Conservation (phyloP, 2,797 vertebrate species). For the Epinephelus malabaricus region DNA sequence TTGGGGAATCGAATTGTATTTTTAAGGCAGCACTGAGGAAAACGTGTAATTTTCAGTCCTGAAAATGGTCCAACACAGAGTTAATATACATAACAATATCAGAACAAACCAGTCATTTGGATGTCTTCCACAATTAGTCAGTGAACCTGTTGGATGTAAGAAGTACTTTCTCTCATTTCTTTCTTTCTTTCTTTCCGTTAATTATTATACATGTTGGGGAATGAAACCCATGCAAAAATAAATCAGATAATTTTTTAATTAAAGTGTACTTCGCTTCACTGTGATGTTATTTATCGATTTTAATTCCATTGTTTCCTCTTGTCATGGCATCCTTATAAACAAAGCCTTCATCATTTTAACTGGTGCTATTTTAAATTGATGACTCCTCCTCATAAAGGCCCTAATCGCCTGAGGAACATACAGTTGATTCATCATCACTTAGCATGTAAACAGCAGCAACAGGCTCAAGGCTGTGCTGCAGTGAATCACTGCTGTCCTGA, state of each 20-base stretch:
- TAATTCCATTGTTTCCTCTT: conserved; percentile 26
- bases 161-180: too few species aligned
- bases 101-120: too few species aligned
- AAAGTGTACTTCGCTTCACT: background rate
- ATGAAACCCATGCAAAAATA: too few species aligned
- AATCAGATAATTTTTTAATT: background rate
- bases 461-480: conserved; percentile 22
- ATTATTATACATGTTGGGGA: too few species aligned
- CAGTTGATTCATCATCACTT: conserved; percentile 37
- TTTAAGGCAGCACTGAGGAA: too few species aligned
- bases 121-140: too few species aligned
- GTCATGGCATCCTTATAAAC: conserved; percentile 41
- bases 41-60: too few species aligned
- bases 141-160: too few species aligned
- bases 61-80: too few species aligned
- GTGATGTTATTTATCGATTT: conserved; percentile 38
- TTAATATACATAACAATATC: too few species aligned
- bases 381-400: conserved; percentile 30
- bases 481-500: conserved; percentile 39
- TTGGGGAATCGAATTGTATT: too few species aligned
- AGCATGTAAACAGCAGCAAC: conserved; percentile 17
- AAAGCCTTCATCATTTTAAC: conserved; percentile 19
- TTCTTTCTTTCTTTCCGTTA: too few species aligned
- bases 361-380: conserved; percentile 29
- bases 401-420: conserved; percentile 15